These are phyloP conservation scores for Epinotia bilunana DNA, from an alignment of 2,888 invertebrate genomes.

Conservation along the genomic window DNA sequence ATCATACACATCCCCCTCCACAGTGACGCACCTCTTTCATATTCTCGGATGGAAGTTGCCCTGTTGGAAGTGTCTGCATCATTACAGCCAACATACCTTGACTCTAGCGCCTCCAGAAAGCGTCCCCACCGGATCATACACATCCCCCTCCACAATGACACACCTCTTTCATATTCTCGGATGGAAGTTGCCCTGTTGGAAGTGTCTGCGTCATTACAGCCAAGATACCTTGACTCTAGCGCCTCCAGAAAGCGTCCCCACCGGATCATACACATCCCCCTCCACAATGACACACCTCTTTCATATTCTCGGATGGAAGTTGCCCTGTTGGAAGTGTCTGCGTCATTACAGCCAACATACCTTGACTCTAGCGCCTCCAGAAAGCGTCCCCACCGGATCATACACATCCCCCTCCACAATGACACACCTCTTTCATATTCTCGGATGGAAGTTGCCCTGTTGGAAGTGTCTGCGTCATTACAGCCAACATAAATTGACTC, in stretches of 20 bases:
- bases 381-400: slow-evolving; percentile 95
- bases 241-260: neutral
- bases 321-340: neutral
- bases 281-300: neutral
- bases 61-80: slow-evolving; percentile 88
- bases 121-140: too few species aligned
- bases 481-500: slow-evolving; percentile 73
- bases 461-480: slow-evolving; percentile 85
- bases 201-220: slow-evolving; percentile 58
- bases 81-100: neutral
- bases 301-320: neutral
- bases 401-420: slow-evolving; percentile 96
- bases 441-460: slow-evolving; percentile 90
- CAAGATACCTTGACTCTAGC: neutral
- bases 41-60: slow-evolving; percentile 91
- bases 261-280: neutral
- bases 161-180: neutral
- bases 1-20: slow-evolving; percentile 96
- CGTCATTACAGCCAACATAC: slow-evolving; percentile 80
- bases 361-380: slow-evolving; percentile 91
- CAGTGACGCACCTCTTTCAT: slow-evolving; percentile 90
- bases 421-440: slow-evolving; percentile 88
- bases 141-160: neutral
- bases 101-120: neutral
- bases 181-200: neutral